These are phyloP conservation scores for Dinocampus coccinellae DNA, from an alignment of 2,888 invertebrate genomes.

Conservation along the genomic window DNA sequence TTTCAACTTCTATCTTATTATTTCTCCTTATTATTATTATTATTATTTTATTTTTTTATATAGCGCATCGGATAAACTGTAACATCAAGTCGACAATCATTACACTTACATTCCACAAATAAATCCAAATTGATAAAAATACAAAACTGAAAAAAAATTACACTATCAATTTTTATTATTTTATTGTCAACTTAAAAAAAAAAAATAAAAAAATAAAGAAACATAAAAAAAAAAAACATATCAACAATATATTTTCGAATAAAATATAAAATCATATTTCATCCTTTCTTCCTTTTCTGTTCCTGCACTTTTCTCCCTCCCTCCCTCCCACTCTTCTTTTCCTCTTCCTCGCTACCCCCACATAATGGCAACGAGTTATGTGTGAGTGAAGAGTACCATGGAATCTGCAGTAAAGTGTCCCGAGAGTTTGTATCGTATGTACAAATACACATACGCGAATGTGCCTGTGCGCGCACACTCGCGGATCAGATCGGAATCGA, in stretches of 20 bases:
- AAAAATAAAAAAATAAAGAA: not conserved
- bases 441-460: not conserved
- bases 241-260: not conserved
- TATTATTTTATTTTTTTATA: slow-evolving; percentile 45
- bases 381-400: not conserved
- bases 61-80: slow-evolving; percentile 18
- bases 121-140: too few species aligned
- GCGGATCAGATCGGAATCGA: slow-evolving; percentile 48
- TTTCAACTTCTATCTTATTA: too few species aligned
- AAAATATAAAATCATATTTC: not conserved
- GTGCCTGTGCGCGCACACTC: not conserved
- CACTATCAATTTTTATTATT: too few species aligned
- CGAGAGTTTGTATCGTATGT: slow-evolving; percentile 10
- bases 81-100: slow-evolving; percentile 16
- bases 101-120: not conserved
- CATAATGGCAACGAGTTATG: not conserved
- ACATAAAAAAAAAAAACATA: not conserved
- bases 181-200: too few species aligned
- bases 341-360: not conserved
- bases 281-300: not conserved
- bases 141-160: too few species aligned
- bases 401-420: slow-evolving; percentile 22
- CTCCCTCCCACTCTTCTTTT: too few species aligned
- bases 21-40: too few species aligned
- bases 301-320: too few species aligned